A percentile compares a stretch with the other conserved stretches of the same genome.
Evolutionary conservation across 2,113 vertebrate genomes (phyloP).

Genomic region (Nannobrachium achirus): DNA sequence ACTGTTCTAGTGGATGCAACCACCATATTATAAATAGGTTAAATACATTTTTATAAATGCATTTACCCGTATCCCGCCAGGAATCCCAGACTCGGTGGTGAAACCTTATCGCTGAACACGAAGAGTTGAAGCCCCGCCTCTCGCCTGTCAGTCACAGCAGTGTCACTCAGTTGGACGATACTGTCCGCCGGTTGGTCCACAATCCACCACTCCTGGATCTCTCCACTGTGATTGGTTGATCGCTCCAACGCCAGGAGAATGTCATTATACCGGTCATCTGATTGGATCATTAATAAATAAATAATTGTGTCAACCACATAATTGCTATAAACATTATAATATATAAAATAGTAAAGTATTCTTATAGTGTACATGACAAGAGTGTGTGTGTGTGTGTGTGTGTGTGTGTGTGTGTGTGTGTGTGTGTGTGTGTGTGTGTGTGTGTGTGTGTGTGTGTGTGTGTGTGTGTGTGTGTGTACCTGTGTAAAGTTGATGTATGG

Average conservation of each 20-base stretch:
- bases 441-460: background rate
- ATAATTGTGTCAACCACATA: background rate
- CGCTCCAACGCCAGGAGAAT: slow-evolving; percentile 85
- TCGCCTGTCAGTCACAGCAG: slow-evolving; percentile 24
- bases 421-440: background rate
- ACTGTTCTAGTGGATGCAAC: too few relatives aligned
- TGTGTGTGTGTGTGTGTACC: slow-evolving; percentile 67
- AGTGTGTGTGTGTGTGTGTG: background rate
- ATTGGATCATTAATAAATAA: background rate
- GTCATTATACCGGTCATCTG: slow-evolving; percentile 83
- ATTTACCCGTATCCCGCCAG: slow-evolving; percentile 94
- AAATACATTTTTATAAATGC: background rate
- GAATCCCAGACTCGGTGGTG: slow-evolving; percentile 93
- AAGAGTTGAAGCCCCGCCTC: slow-evolving; percentile 84
- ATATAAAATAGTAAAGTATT: background rate
- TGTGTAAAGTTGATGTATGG: slow-evolving; percentile 87
- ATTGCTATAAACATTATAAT: background rate
- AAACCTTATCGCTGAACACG: slow-evolving; percentile 95
- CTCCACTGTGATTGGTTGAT: slow-evolving; percentile 68
- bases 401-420: background rate
- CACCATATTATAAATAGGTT: too few relatives aligned
- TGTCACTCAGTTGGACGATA: slow-evolving; percentile 39
- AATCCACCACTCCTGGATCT: slow-evolving; percentile 90
- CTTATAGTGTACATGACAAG: background rate
- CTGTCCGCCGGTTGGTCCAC: slow-evolving; percentile 77